Conservation (phyloP, 2,888 invertebrate genomes). For the Melanostoma scalare region DNA sequence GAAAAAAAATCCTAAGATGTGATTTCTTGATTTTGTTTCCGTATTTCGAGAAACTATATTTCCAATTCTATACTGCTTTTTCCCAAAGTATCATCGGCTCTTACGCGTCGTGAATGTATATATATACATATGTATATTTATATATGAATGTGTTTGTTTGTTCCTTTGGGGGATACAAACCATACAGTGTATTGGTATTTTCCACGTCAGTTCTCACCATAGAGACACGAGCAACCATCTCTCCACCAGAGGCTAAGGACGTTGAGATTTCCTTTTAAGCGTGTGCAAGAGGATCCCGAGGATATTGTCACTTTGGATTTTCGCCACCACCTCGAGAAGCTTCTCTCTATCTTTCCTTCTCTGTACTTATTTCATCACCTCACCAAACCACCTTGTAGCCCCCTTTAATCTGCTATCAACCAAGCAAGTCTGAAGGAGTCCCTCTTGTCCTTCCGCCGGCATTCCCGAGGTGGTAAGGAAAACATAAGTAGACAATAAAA, state of each 20-base stretch:
- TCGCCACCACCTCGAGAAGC: constrained; percentile 31
- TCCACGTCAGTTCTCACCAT: constrained; percentile 48
- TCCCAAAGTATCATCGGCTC: constrained; percentile 29
- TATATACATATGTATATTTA: not conserved
- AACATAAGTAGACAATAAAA: constrained; percentile 71
- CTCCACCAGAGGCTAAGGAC: constrained; percentile 36
- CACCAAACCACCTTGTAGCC: not conserved
- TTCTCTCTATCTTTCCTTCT: constrained; percentile 2
- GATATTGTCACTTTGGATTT: constrained; percentile 66
- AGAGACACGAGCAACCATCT: not conserved
- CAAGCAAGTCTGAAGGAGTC: constrained; percentile 39
- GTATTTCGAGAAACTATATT: constrained; percentile 40
- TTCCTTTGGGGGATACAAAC: constrained; percentile 35
- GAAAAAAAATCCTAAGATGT: constrained; percentile 42
- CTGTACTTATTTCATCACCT: not conserved
- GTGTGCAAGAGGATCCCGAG: constrained; percentile 53
- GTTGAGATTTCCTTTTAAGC: constrained; percentile 54
- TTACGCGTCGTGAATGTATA: not conserved
- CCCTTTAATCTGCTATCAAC: constrained; percentile 52
- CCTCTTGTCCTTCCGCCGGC: constrained; percentile 19
- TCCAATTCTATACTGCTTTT: constrained; percentile 22
- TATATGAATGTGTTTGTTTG: not conserved
- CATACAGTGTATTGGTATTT: constrained; percentile 44
- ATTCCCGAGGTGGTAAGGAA: constrained; percentile 32
- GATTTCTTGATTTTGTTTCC: constrained; percentile 54